Evolutionary conservation across 1,140 invertebrate genomes (phyloP), one percentile per base, ranked within the genome.

Genomic region (Platyura marginata): DNA sequence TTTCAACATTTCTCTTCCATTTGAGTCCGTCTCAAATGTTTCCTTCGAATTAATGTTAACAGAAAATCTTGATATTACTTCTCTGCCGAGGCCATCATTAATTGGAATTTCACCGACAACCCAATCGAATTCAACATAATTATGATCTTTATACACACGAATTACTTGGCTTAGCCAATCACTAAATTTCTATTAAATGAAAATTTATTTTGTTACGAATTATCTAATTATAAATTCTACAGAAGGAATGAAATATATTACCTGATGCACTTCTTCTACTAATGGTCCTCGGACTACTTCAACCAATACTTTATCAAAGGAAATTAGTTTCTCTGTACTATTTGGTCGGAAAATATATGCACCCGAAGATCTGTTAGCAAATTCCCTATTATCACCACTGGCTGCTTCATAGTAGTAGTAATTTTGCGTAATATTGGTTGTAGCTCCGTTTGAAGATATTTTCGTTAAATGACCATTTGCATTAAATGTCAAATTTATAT

Each of bases 1-100:
- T 49, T 78, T 72, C 23, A 96, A 53, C 56, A 88, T 76, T 63
- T 97, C 85, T 33, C 92, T 66, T 0, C 91, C 93, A 63, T 97
- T 98, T 1, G 88, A 80, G 59, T 98, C 94, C 0, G 94, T 98
- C 54, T 81, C 93, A 58, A 96, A 97, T 10, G 16, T 63, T 0
- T 68, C 70, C 3, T 77, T 64, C 0, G 77, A 76, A 1, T 68
- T 47, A 3, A 91, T 53, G 41, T 75, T 63, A 5, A 74, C 76
- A 2, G 65, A 62, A 41, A 81, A 94, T 34, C 72, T 69, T 0
- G 74, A 75, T 1, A 96, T 66, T 3, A 92, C 67, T 64, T 97
- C 92, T 57, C 86, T 89, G 0, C 87, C 87, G 37, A 71, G 54
- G 0, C 60, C 54, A 53, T 90, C 82, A 0, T 49, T 64, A 9